Conservation (phyloP, 1,140 invertebrate species). For the Anastrepha obliqua region DNA sequence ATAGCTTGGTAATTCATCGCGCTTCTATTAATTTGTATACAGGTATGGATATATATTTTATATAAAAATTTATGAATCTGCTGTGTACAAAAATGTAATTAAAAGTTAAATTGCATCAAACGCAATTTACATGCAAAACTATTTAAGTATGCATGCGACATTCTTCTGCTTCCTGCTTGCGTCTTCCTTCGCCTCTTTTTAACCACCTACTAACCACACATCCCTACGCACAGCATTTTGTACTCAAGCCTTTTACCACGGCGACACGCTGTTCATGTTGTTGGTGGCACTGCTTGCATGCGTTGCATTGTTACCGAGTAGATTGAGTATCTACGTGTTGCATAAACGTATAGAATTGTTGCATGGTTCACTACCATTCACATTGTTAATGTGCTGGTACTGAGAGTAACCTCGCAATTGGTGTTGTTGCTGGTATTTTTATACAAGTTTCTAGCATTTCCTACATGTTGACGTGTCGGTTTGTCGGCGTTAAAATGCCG, state of each 20-base stretch:
- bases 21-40: too few relatives aligned
- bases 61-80: slow-evolving; percentile 26
- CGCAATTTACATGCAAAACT: slow-evolving; percentile 52
- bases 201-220: neutral
- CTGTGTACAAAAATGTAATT: slow-evolving; percentile 52
- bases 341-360: neutral
- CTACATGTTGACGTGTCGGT: neutral
- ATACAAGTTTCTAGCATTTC: slow-evolving; percentile 10
- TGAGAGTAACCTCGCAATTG: neutral
- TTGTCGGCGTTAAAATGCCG: neutral
- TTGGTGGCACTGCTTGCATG: neutral
- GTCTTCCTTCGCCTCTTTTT: neutral
- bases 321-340: neutral
- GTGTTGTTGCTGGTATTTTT: neutral
- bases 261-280: neutral
- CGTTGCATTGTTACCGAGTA: neutral
- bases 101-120: slow-evolving; percentile 54
- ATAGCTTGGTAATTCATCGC: too few relatives aligned
- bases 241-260: neutral
- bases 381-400: slow-evolving; percentile 15
- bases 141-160: slow-evolving; percentile 48
- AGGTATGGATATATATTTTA: neutral
- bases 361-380: slow-evolving; percentile 20
- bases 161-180: neutral
- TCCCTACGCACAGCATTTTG: neutral